Evolutionary conservation across 1,140 invertebrate species (phyloP).

Genomic region (Cotesia chilonis): DNA sequence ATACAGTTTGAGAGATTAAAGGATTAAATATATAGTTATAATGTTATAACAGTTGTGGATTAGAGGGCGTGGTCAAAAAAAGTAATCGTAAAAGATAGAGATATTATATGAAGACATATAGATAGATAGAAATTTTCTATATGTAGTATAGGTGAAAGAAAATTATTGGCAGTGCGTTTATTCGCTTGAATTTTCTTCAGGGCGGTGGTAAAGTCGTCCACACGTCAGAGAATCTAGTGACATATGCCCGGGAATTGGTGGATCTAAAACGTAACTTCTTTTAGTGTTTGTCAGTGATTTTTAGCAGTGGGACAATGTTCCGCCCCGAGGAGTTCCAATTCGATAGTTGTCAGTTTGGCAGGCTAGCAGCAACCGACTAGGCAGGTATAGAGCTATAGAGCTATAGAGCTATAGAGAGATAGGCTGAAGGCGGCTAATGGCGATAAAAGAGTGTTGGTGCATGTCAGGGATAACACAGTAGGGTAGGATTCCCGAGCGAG

Average conservation of each 20-base stretch:
- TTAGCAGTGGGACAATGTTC: constrained; percentile 19
- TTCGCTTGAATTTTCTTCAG: neutral
- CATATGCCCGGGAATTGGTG: neutral
- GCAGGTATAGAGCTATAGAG: neutral
- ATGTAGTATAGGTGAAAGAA: neutral
- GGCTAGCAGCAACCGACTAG: neutral
- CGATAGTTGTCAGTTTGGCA: constrained; percentile 13
- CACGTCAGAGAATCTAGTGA: constrained; percentile 8
- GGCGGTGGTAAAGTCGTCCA: constrained; percentile 1
- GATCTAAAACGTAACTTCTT: constrained; percentile 9
- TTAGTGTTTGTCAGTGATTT: neutral
- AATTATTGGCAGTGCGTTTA: constrained; percentile 21
- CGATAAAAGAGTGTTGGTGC: constrained; percentile 25
- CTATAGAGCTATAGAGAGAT: neutral
- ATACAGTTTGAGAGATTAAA: neutral
- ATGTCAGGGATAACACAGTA: neutral
- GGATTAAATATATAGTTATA: neutral
- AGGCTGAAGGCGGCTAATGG: constrained; percentile 20
- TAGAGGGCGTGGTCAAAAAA: constrained; percentile 5
- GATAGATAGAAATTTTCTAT: neutral
- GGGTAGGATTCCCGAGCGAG: neutral
- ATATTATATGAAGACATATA: too few species aligned
- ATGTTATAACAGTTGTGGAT: neutral
- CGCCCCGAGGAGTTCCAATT: constrained; percentile 26
- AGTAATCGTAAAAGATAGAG: too few species aligned